Base-by-base conservation (phyloP, 2,797 vertebrate species). In the Odontamblyopus rebecca region DNA sequence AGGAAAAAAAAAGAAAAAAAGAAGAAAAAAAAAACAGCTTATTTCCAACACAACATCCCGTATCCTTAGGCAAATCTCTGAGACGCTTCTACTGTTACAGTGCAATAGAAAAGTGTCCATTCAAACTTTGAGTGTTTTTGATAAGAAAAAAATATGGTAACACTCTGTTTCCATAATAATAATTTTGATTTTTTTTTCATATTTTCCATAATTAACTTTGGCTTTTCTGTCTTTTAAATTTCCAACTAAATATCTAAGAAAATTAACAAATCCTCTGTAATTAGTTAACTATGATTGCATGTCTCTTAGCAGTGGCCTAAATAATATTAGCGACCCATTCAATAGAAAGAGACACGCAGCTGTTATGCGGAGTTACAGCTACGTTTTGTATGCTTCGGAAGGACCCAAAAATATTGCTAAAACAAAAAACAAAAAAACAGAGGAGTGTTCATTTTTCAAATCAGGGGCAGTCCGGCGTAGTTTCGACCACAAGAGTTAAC, bases 191-290 rank as follows among this genome's bases (percentile, higher is more conserved):
- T 91, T 92, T 94, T 86, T 82, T 92, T 94, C 94, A 92, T 93
- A 91, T 90, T 91, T 93, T 83, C 93, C 91, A 91, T 94, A 91
- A 93, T 95, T 92, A 93, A 91, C 96, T 97, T 97, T 96, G 96
- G 96, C 93, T 95, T 95, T 87, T 89, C 27, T 84, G 85, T 81
- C 80, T 76, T 95, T 94, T 93, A 80, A 76, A 80, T 78, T 94
- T 92, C 95, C 93, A 95, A 96, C 96, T 96, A 92, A 95, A 94
- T 90, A 95, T 94, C 93, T 95, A 95, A 71, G 85, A 94, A 95
- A 96, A 96, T 96, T 95, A 93, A 96, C 86, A 87, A 89, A 93
- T 91, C 82, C 95, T 94, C 91, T 92, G 89, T 93, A 95, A 92
- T 90, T 38, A 38, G 6, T 38, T 38, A 38, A 38, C 93, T 94